Evolutionary conservation across 2,113 vertebrate genomes (phyloP).

Genomic region (Hemiscyllium ocellatum): DNA sequence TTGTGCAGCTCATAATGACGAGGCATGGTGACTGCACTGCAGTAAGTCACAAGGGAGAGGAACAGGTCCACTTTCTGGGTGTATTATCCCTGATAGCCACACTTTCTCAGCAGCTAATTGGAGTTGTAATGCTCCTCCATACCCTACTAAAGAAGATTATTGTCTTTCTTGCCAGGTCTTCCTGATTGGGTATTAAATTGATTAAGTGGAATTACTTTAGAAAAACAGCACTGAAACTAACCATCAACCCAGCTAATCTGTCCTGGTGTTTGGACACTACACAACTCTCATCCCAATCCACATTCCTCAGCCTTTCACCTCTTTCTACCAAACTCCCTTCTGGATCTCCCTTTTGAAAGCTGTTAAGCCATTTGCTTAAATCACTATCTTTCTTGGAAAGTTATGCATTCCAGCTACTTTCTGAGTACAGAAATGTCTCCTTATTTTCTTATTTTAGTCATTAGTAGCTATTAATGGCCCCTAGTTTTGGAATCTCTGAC

Average conservation of each 20-base stretch:
- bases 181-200: too few species aligned
- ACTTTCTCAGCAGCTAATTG: too few species aligned
- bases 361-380: not conserved
- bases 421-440: not conserved
- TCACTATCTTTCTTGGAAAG: not conserved
- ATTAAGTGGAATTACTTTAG: not conserved
- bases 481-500: not conserved
- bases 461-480: not conserved
- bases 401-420: not conserved
- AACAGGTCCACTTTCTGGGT: too few species aligned
- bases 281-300: not conserved
- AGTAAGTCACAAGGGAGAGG: too few species aligned
- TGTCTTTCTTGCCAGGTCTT: too few species aligned
- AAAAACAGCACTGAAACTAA: not conserved
- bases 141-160: too few species aligned
- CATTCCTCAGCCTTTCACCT: not conserved
- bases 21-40: too few species aligned
- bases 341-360: not conserved
- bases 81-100: too few species aligned
- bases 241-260: not conserved
- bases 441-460: not conserved
- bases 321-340: not conserved
- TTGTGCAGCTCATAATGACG: not conserved
- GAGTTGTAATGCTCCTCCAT: too few species aligned
- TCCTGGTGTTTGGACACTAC: not conserved